Evolutionary conservation across 1,140 invertebrate genomes (phyloP), one percentile per base, ranked within the genome.

Genomic region (Pseudomyrmex cubaensis): DNA sequence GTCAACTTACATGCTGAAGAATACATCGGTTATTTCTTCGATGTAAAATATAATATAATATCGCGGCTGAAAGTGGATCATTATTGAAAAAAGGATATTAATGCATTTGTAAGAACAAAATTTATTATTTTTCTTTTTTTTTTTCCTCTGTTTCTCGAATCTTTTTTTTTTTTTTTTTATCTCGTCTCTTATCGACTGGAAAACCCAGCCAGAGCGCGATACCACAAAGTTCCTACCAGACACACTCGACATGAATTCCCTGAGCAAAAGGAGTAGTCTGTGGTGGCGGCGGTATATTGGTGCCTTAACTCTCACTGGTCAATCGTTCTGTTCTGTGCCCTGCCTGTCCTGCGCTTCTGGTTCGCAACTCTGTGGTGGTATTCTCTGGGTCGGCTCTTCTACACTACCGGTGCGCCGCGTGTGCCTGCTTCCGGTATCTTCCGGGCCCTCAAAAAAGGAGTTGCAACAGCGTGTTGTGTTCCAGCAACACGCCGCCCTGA

Each of bases 401-500:
- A 35, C 90, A 92, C 92, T 93, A 90, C 89, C 84, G 86, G 86
- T 90, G 84, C 84, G 84, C 83, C 86, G 87, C 88, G 86, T 85
- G 85, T 88, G 83, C 86, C 88, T 90, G 87, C 90, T 90, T 88
- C 85, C 89, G 87, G 87, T 89, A 88, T 90, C 88, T 90, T 85
- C 88, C 86, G 85, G 86, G 74, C 87, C 90, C 87, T 83, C 92
- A 92, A 94, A 94, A 93, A 96, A 97, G 96, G 97, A 97, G 96
- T 96, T 97, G 95, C 96, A 97, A 96, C 96, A 97, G 95, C 96
- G 97, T 95, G 96, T 97, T 96, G 96, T 97, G 95, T 97, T 98
- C 96, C 97, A 98, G 97, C 98, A 99, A 97, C 98, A 98, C 95
- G 98, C 98, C 91, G 96, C 98, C 91, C 97, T 98, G 94, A 96